Conservation (phyloP, 2,888 invertebrate genomes). For the Tridacna gigas region DNA sequence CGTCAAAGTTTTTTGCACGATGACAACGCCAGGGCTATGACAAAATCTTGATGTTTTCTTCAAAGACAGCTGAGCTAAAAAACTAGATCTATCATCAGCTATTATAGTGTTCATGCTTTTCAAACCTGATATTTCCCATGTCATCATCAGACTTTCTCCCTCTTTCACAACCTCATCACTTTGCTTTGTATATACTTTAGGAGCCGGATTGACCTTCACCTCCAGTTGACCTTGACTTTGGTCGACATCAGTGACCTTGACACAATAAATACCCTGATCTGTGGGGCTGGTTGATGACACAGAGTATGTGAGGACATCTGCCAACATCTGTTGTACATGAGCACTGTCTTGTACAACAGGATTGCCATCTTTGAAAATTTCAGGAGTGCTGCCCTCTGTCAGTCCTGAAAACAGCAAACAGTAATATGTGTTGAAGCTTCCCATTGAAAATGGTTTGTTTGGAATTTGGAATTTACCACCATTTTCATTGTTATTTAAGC, state of each 20-base stretch:
- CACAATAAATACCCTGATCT: slow-evolving; percentile 15
- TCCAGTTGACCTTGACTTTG: slow-evolving; percentile 13
- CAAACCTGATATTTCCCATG: slow-evolving; percentile 37
- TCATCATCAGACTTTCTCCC: slow-evolving; percentile 32
- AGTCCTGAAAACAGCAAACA: background rate
- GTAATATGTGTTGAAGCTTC: too few relatives aligned
- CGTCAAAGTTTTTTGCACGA: too few relatives aligned
- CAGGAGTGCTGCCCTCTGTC: background rate
- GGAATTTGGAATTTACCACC: too few relatives aligned
- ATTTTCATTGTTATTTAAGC: too few relatives aligned
- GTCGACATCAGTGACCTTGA: background rate
- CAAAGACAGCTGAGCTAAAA: too few relatives aligned
- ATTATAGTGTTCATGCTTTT: background rate
- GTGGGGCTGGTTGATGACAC: background rate
- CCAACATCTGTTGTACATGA: background rate
- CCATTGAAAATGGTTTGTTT: too few relatives aligned
- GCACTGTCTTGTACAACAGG: slow-evolving; percentile 1
- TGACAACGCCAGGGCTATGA: too few relatives aligned
- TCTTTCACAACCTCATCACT: slow-evolving; percentile 21
- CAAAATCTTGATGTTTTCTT: too few relatives aligned
- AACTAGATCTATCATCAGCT: too few relatives aligned
- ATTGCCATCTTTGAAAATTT: background rate
- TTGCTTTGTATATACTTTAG: slow-evolving; percentile 9
- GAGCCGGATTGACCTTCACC: slow-evolving; percentile 18
- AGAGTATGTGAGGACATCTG: slow-evolving; percentile 6